Evolutionary conservation across 23 tunicate genomes (phyloP).

Genomic region (Aplidium turbinatum): DNA sequence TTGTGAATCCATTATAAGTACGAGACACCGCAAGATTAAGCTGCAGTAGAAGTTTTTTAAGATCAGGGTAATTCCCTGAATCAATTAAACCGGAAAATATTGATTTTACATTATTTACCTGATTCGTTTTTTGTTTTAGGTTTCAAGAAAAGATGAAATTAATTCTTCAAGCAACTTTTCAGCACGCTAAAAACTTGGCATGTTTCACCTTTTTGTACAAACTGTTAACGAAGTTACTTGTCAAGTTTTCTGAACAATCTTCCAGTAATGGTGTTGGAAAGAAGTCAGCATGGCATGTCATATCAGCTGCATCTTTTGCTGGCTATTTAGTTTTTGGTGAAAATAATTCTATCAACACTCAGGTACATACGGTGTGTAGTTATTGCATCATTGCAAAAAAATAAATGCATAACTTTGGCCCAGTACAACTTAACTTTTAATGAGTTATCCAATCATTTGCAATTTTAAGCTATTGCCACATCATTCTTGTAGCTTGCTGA

Average conservation of each 20-base stretch:
- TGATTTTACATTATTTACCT: neutral
- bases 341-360: constrained; percentile 81
- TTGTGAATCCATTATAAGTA: too few species aligned
- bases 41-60: too few species aligned
- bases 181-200: constrained; percentile 82
- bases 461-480: too few species aligned
- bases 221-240: constrained; percentile 22
- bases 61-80: too few species aligned
- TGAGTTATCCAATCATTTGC: too few species aligned
- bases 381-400: too few species aligned
- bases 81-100: too few species aligned
- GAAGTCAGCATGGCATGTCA: constrained; percentile 57
- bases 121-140: constrained; percentile 10
- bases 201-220: constrained; percentile 80
- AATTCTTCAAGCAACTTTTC: constrained; percentile 69
- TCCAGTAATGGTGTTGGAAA: constrained; percentile 24
- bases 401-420: too few species aligned
- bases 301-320: constrained; percentile 61
- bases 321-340: constrained; percentile 84
- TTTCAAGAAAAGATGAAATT: constrained; percentile 48
- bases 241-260: constrained; percentile 9
- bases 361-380: constrained; percentile 50
- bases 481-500: too few species aligned
- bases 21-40: too few species aligned
- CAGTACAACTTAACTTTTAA: too few species aligned